Evolutionary conservation across 2,113 vertebrate genomes (phyloP).

Genomic region (Calidris pugnax): DNA sequence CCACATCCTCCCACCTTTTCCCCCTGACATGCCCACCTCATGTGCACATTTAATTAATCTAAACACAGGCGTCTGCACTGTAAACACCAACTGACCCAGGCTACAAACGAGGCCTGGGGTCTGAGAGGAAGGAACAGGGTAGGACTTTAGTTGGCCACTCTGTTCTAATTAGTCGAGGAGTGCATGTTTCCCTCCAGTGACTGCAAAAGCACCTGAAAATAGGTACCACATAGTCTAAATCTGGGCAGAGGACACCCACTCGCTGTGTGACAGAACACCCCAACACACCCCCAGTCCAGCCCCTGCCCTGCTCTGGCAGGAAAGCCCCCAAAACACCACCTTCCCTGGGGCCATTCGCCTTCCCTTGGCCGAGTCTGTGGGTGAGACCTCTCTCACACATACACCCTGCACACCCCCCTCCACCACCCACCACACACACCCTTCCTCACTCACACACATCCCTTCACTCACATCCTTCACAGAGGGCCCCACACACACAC

Average conservation of each 20-base stretch:
- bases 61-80: not conserved
- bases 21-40: rapidly evolving
- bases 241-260: not conserved
- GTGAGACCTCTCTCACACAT: not conserved
- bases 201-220: not conserved
- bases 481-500: not conserved
- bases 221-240: not conserved
- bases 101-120: rapidly evolving
- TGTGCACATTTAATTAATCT: not conserved
- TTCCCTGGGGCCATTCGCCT: rapidly evolving
- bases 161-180: rapidly evolving
- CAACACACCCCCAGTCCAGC: not conserved
- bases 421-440: not conserved
- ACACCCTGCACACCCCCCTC: too few species aligned
- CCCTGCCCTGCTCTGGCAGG: rapidly evolving
- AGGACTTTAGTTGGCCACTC: not conserved
- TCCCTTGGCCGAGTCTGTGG: rapidly evolving
- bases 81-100: rapidly evolving
- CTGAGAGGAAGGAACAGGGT: not conserved
- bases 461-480: too few species aligned
- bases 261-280: rapidly evolving
- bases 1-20: not conserved
- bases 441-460: not conserved
- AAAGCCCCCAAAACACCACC: not conserved
- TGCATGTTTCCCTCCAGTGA: not conserved